Evolutionary conservation across 2,888 invertebrate species (phyloP), one percentile per base, ranked within the genome.

Genomic region (Syrista parreyssii): DNA sequence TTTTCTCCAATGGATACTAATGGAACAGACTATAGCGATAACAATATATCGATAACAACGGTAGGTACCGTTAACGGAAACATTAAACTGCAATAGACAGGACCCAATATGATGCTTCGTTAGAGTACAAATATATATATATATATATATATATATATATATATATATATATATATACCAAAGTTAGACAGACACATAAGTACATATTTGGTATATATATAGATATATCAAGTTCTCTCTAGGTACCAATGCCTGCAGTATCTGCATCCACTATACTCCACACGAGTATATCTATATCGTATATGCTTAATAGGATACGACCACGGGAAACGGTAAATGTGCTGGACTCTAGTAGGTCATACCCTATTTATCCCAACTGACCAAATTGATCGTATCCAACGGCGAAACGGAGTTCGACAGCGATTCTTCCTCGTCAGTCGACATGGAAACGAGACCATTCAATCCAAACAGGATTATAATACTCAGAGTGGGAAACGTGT

Each of bases 351-450:
- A 76, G 74, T 79, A 75, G 78, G 80, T 75, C 79, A 80, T 79
- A 78, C 80, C 75, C 82, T 80, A 80, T 84, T 82, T 82, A 84
- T 81, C 81, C 81, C 68, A 72, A 68, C 79, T 73, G 73, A 76
- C 82, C 81, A 82, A 83, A 84, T 83, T 82, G 82, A 73, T 78
- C 84, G 80, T 82, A 79, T 81, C 81, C 76, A 78, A 78, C 78
- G 9, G 23, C 9, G 23, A 9, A 23, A 55, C 23, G 55, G 55
- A 23, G 23, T 55, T 55, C 23, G 23, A 55, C 23, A 55, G 55
- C 2, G 55, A 55, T 55, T 55, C 55, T 55, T 55, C 55, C 55
- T 55, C 55, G 55, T 23, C 9, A 9, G 55, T 23, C 23, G 55
- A 55, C 1, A 55, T 55, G 55, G 9, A 55, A 55, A 23, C 55